Conservation (phyloP, 2,797 vertebrate species). For the Sorex maritimensis region DNA sequence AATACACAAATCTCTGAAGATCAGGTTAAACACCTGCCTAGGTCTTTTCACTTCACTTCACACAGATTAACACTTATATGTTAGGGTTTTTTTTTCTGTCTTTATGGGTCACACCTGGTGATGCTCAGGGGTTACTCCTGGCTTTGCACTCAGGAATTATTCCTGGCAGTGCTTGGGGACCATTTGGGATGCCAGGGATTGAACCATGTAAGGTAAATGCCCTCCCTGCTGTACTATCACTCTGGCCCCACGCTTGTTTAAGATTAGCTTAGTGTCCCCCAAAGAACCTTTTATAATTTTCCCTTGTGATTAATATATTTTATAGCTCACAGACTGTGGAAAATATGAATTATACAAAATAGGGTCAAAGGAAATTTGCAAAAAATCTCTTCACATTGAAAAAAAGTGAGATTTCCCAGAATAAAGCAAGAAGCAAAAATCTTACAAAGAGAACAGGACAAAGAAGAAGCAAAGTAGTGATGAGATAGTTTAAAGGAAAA, state of each 20-base stretch:
- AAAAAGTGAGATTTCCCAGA: not conserved
- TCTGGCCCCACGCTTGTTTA: too few relatives aligned
- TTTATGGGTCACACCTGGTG: too few relatives aligned
- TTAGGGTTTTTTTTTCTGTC: too few relatives aligned
- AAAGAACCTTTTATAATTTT: slow-evolving; percentile 12
- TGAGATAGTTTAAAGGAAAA: slow-evolving; percentile 30
- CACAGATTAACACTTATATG: too few relatives aligned
- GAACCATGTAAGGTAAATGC: too few relatives aligned
- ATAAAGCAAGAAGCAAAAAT: not conserved
- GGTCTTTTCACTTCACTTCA: not conserved
- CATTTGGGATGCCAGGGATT: too few relatives aligned
- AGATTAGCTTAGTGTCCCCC: too few relatives aligned
- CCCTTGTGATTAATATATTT: slow-evolving; percentile 43
- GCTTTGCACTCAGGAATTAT: too few relatives aligned
- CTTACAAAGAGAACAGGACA: not conserved
- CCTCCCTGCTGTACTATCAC: too few relatives aligned
- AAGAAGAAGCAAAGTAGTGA: not conserved
- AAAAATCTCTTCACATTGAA: not conserved
- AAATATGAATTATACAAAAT: slow-evolving; percentile 6
- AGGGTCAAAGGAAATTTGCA: not conserved
- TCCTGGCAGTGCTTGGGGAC: too few relatives aligned
- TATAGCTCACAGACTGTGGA: slow-evolving; percentile 1
- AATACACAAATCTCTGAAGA: not conserved
- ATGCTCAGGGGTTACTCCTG: too few relatives aligned
- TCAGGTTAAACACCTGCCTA: not conserved